Base-by-base conservation (phyloP, 2,888 invertebrate genomes). In the Diaphora mendica region DNA sequence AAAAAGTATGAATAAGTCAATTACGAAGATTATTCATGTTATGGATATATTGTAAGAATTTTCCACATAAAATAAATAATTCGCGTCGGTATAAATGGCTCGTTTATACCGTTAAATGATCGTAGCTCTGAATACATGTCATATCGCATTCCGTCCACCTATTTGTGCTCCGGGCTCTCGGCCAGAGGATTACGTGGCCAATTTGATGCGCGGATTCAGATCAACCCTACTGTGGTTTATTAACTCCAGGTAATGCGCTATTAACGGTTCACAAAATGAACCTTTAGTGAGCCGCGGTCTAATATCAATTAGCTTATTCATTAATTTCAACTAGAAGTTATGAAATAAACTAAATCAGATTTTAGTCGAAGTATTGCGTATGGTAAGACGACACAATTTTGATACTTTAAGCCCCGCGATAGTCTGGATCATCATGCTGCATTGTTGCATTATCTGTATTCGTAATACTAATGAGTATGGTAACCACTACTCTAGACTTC, bases 181-280 rank as follows among this genome's bases (percentile, higher is more conserved):
- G 79, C 78, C 78, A 78, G 75, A 68, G 81, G 83, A 85, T 86
- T 86, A 84, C 78, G 82, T 82, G 84, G 82, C 77, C 85, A 85
- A 85, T 86, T 86, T 85, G 85, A 85, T 81, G 79, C 81, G 80
- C 72, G 81, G 77, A 80, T 80, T 71, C 77, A 78, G 79, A 82
- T 79, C 82, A 80, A 79, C 81, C 75, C 74, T 72, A 76, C 72
- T 72, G 76, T 78, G 70, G 70, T 78, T 77, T 77, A 80, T 76
- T 67, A 75, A 75, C 64, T 62, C 64, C 33, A 74, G 59, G 68
- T 83, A 78, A 83, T 74, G 72, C n/a, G 71, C 68, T 71, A 75
- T 78, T 70, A 74, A 55, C 11, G 39, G 39, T 55, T 39, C 65
- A 33, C 35, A n/a, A 9, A 64, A 55, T 48, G 8, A 65, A 55